phyloP scores from a whole-genome alignment of 2,797 vertebrate species.

The Anguilla megastoma region DNA sequence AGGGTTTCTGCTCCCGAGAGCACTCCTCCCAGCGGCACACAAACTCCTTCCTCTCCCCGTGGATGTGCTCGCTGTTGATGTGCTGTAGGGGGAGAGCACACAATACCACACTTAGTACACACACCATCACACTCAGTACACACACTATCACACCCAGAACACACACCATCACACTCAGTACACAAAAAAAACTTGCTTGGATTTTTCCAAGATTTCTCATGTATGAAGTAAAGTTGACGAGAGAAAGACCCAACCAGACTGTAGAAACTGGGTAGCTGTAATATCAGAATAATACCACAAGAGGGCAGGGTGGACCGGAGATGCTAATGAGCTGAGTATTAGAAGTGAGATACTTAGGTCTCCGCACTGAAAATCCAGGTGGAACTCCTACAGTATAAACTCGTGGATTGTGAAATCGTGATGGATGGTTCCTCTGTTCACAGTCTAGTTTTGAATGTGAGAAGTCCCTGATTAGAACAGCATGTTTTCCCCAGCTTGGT shows the following conservation, averaged over 20 bases:
- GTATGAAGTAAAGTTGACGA: neutral
- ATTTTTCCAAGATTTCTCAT: neutral
- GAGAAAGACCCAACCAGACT: neutral
- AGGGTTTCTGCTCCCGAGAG: slow-evolving; percentile 92
- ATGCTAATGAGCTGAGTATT: neutral
- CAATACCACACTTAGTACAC: neutral
- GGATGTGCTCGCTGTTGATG: slow-evolving; percentile 68
- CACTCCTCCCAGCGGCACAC: slow-evolving; percentile 95
- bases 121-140: neutral
- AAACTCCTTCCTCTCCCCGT: slow-evolving; percentile 97
- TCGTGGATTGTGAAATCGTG: neutral
- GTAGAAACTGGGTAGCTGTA: neutral
- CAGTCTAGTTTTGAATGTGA: neutral
- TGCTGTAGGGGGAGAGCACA: neutral
- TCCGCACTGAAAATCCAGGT: neutral
- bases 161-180: neutral
- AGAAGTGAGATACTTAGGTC: neutral
- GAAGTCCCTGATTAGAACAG: neutral
- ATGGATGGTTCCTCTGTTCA: neutral
- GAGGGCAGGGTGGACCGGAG: neutral
- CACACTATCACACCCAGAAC: neutral
- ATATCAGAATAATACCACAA: slow-evolving; percentile 7
- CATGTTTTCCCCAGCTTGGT: neutral
- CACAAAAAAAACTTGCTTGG: too few relatives aligned
- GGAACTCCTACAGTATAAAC: neutral